Base-by-base conservation (phyloP, 2,113 vertebrate genomes). In the Nerophis ophidion region DNA sequence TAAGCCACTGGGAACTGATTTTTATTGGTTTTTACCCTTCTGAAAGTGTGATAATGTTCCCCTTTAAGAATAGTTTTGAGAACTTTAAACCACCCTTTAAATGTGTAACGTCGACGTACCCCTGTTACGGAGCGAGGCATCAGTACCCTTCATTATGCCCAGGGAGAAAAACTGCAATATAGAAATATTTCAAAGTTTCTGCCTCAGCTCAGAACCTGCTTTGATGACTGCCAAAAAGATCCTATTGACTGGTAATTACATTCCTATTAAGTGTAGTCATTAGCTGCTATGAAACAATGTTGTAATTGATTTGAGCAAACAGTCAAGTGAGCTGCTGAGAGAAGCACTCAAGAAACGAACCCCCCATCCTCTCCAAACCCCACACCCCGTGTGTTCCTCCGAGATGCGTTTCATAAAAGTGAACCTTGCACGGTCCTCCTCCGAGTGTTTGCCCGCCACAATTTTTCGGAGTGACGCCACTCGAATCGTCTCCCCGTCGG, bases 191-290 rank as follows among this genome's bases (percentile, higher is more conserved):
- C 5, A 26, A 34, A 36, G 34, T 4, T 15, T 38, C 6, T 34
- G 48, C 4, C 17, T 52, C 16, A 48, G 57, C 48, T 67, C 52
- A 63, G 64, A 26, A 50, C 35, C 62, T 51, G 54, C 60, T 81
- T 77, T 63, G 79, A 69, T 73, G 78, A 58, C 71, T 84, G 72
- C 72, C 80, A 80, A 60, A 86, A 81, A 81, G 61, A 60, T 76
- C 60, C 70, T 75, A 85, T 86, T 75, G 78, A 77, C 74, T 74
- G 77, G 72, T 83, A 81, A 90, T 88, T 88, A 84, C 66, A 56
- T 35, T 36, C 60, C 56, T 76, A 88, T 82, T 80, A 84, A 72
- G 57, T 61, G 38, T 70, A 77, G 72, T 79, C 82, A 82, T 82
- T 72, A 79, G 73, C 61, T 35, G 72, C 72, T 68, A 69, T 71